Evolutionary conservation across 2,888 invertebrate species (phyloP).

Genomic region (Timandra comae): DNA sequence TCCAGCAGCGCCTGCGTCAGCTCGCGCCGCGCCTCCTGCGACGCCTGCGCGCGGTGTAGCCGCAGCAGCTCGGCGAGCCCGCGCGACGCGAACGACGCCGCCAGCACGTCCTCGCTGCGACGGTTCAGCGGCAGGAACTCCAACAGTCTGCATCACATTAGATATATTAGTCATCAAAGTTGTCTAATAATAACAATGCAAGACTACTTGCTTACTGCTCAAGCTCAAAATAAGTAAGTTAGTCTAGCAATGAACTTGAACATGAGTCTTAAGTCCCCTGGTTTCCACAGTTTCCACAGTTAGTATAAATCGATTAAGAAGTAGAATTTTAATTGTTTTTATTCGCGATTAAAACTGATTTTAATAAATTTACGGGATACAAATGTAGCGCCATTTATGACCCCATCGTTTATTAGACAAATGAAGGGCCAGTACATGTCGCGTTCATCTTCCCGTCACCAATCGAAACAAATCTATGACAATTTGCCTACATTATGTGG

Average conservation of each 20-base stretch:
- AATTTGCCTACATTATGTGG: too few relatives aligned
- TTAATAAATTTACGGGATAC: neutral
- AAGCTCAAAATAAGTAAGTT: too few relatives aligned
- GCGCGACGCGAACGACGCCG: constrained; percentile 85
- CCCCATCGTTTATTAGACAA: constrained; percentile 32
- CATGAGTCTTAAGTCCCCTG: too few relatives aligned
- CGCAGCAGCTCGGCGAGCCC: constrained; percentile 88
- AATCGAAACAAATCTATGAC: neutral
- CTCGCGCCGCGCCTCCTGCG: constrained; percentile 78
- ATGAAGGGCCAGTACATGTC: constrained; percentile 61
- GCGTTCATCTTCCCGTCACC: constrained; percentile 35
- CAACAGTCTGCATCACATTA: constrained; percentile 90
- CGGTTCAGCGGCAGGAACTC: constrained; percentile 97
- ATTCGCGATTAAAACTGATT: too few relatives aligned
- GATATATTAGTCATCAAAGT: too few relatives aligned
- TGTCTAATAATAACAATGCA: too few relatives aligned
- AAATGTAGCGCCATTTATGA: constrained; percentile 60
- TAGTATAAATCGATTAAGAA: too few relatives aligned
- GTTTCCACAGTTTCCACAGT: too few relatives aligned
- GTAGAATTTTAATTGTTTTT: too few relatives aligned
- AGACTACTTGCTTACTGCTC: too few relatives aligned
- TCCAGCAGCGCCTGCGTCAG: constrained; percentile 84
- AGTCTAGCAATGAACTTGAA: too few relatives aligned
- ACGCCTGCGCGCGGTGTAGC: constrained; percentile 88
- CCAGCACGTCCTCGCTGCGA: constrained; percentile 92